A percentile compares a stretch with the other conserved stretches of the same genome.
These are phyloP conservation scores for Linepithema humile DNA, from an alignment of 1,140 invertebrate genomes.

Conservation along the genomic window DNA sequence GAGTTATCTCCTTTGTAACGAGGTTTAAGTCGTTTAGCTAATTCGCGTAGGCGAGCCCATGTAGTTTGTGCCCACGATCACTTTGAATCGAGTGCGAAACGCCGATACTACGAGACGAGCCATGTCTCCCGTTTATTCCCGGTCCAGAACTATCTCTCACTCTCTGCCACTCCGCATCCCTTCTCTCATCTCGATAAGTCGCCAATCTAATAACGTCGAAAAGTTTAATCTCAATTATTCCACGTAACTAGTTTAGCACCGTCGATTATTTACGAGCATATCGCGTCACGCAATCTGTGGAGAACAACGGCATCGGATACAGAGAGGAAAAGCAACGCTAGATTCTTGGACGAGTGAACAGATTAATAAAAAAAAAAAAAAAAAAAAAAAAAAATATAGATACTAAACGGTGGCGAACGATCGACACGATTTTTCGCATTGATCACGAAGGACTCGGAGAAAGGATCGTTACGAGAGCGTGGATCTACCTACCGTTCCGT, in stretches of 20 bases:
- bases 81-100: conserved; percentile 16
- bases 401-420: conserved; percentile 31
- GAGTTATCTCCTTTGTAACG: conserved; percentile 58
- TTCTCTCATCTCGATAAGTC: conserved; percentile 27
- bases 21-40: conserved; percentile 62
- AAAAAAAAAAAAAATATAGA: not conserved
- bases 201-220: too few species aligned
- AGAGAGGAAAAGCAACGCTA: conserved; percentile 32
- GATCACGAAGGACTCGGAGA: conserved; percentile 15
- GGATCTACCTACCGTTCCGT: conserved; percentile 75
- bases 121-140: conserved; percentile 20
- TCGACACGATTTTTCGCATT: not conserved
- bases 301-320: not conserved
- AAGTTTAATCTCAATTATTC: not conserved
- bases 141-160: conserved; percentile 31
- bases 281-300: not conserved
- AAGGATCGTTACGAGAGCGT: not conserved
- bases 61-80: conserved; percentile 61
- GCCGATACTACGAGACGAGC: conserved; percentile 59
- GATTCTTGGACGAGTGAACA: not conserved
- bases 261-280: conserved; percentile 4
- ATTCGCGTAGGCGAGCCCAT: conserved; percentile 66
- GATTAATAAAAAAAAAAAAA: not conserved
- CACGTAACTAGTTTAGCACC: conserved; percentile 19
- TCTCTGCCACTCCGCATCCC: conserved; percentile 44